Conservation (phyloP, 2,888 invertebrate genomes). For the Drosophila neutralis region DNA sequence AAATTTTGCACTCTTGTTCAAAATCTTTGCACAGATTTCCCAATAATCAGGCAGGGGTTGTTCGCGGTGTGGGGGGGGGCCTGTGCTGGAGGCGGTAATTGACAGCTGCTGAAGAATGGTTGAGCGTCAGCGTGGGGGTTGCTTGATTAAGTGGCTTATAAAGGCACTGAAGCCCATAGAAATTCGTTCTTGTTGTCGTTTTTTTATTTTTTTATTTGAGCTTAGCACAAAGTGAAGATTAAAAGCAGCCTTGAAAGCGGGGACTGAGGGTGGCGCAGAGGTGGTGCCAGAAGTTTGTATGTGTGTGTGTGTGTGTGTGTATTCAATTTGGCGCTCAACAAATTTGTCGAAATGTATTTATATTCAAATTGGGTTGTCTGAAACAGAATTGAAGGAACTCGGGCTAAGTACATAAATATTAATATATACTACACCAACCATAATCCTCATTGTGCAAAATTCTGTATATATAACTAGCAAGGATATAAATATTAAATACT, state of each 20-base stretch:
- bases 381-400: not conserved
- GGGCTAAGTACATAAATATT: not conserved
- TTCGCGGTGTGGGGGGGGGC: not conserved
- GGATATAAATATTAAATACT: not conserved
- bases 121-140: conserved; percentile 11
- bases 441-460: not conserved
- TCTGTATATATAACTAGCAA: not conserved
- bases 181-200: conserved; percentile 11
- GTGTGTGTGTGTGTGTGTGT: not conserved
- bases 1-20: conserved; percentile 57
- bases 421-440: not conserved
- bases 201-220: conserved; percentile 11
- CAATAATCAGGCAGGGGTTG: conserved; percentile 22
- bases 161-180: conserved; percentile 41
- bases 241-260: conserved; percentile 28
- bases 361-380: conserved; percentile 14
- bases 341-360: conserved; percentile 28
- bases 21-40: conserved; percentile 58
- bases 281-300: not conserved
- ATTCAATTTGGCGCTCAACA: conserved; percentile 23
- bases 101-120: conserved; percentile 49
- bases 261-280: not conserved
- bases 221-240: conserved; percentile 53
- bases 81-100: conserved; percentile 44
- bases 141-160: conserved; percentile 64